Percentiles rank a stretch among this genome's conserved stretches.
These are phyloP conservation scores for Lagria hirta DNA, from an alignment of 2,888 invertebrate genomes.

Conservation along the genomic window DNA sequence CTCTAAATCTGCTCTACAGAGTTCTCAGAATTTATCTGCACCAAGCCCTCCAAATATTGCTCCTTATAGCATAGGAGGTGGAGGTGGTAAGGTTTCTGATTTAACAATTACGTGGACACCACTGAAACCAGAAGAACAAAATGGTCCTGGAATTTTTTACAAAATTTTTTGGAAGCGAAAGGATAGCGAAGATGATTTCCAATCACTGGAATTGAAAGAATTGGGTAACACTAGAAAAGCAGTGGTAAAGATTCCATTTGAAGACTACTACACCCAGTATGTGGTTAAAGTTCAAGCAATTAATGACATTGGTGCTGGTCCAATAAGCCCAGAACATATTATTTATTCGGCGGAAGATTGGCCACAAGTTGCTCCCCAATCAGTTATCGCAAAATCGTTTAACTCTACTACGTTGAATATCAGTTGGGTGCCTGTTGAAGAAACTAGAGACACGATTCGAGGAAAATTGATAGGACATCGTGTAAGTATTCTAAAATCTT, in stretches of 20 bases:
- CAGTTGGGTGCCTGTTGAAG: constrained; percentile 85
- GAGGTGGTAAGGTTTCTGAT: constrained; percentile 94
- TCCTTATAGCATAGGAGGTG: constrained; percentile 83
- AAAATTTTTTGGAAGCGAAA: constrained; percentile 84
- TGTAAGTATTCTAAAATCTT: too few species aligned
- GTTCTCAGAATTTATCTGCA: constrained; percentile 72
- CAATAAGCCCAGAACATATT: constrained; percentile 71
- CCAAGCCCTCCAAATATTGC: constrained; percentile 76
- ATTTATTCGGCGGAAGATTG: constrained; percentile 89
- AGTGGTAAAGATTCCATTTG: constrained; percentile 72
- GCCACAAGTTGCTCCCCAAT: constrained; percentile 87
- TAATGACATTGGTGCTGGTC: constrained; percentile 80
- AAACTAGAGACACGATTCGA: constrained; percentile 78
- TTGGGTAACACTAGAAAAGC: constrained; percentile 76
- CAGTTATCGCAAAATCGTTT: constrained; percentile 73
- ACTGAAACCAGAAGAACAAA: constrained; percentile 75
- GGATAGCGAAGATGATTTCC: constrained; percentile 73
- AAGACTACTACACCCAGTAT: constrained; percentile 80
- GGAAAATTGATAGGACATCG: constrained; percentile 92
- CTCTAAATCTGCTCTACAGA: neutral
- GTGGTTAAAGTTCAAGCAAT: constrained; percentile 80
- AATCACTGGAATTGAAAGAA: constrained; percentile 68
- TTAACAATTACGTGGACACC: constrained; percentile 89
- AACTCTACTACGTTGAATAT: constrained; percentile 94
- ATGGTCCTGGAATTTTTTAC: constrained; percentile 87